Evolutionary conservation across 2,113 vertebrate species (phyloP), one percentile per base, ranked within the genome.

Genomic region (Mugil cephalus): DNA sequence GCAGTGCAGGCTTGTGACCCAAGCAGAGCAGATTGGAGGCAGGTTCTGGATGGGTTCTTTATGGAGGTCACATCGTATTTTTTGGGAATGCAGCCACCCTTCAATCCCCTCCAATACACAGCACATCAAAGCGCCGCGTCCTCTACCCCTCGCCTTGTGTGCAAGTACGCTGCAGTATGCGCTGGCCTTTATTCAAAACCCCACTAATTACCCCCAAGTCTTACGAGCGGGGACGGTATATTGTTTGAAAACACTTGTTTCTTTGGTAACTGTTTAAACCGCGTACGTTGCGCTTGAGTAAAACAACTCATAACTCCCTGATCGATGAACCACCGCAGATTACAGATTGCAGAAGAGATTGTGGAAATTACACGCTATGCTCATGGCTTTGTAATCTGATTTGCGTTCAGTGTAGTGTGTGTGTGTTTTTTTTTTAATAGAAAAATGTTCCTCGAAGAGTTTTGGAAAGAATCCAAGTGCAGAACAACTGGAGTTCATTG

Each of bases 211-310:
- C 70, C 82, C 77, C 83, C 74, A 53, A 68, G 50, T 55, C 53
- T 67, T 18, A 3, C 2, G 24, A 39, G 55, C 6, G 53, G 63
- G 61, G 70, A 79, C 14, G 46, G 72, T 66, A 46, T 91, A 77
- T 79, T 86, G 74, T 82, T 65, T 43, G 21, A 78, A 87, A 83
- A 80, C 74, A 76, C 69, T 77, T 74, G 83, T 85, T 86, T 85
- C 85, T 89, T 66, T 76, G 85, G 86, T 82, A 82, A 88, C 79
- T 35, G 59, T 55, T 45, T 40, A 69, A 71, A 63, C 69, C 61
- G n/a, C 68, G 42, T 77, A 76, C n/a, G 47, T 52, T 47, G 36
- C 42, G 19, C 45, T 79, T 18, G 53, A 71, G 69, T 35, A 53
- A 30, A 74, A 70, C 59, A 42, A 46, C 14, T 3, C 67, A 71